Evolutionary conservation across 2,797 vertebrate genomes (phyloP), one percentile per base, ranked within the genome.

Genomic region (Pseudomugil gertrudae): DNA sequence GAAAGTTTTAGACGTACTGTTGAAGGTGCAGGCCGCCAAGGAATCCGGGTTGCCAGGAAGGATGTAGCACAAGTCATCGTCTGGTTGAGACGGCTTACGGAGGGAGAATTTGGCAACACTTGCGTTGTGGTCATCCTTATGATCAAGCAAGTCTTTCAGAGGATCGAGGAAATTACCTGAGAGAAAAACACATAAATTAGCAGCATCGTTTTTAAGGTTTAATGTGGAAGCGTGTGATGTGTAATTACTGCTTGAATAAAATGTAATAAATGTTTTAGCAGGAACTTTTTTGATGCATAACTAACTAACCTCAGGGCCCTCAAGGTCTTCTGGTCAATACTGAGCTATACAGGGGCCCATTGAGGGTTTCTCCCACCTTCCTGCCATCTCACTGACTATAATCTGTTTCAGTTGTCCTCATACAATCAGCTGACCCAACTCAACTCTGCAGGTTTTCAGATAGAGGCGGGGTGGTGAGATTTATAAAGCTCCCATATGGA

Each of bases 1-100:
- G 79, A 95, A 94, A 45, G 94, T 94, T 87, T 94, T 94, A 74
- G 92, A 81, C 19, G 88, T 90, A 72, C 68, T 82, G 86, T 94
- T 93, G 84, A 95, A 95, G 45, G 66, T 61, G 82, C 94, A 95
- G 60, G 81, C 53, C 0, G 72, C 64, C 74, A 95, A 84, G 14
- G 93, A 78, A 1, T 92, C 90, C 0, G 84, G 67, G 21, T 84
- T 70, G 9, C 93, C 93, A 1, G 85, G 90, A 54, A 84, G 27
- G 10, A 95, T 75, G 77, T 93, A 94, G 80, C 94, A 95, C 26
- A 90, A 69, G 78, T 95, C 93, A 0, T 93, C 90, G 6, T 93
- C 91, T 0, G 94, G 93, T 27, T 89, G 84, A 19, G 89, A 91
- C 0, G 90, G 85, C 57, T 80, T 90, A 11, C 93, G 92, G 7